Percentiles rank a stretch among this genome's conserved stretches.
phyloP scores from a whole-genome alignment of 2,113 vertebrate genomes.

The Oncorhynchus tshawytscha region DNA sequence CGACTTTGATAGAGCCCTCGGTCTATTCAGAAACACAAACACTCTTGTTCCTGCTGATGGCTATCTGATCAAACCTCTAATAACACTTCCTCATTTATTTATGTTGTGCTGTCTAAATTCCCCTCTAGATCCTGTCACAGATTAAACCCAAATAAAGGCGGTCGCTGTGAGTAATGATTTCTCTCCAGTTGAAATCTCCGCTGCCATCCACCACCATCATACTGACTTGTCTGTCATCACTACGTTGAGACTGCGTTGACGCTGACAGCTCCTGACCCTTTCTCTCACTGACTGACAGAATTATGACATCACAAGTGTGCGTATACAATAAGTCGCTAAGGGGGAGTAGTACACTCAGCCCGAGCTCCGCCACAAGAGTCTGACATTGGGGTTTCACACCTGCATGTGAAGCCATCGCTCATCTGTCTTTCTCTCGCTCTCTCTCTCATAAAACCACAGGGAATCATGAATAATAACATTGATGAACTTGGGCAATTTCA shows the following conservation, averaged over 20 bases:
- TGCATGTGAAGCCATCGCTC: constrained; percentile 18
- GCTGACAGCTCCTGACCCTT: constrained; percentile 23
- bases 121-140: constrained; percentile 1
- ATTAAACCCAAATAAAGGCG: not conserved
- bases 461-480: constrained; percentile 55
- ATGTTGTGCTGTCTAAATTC: constrained; percentile 1
- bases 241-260: not conserved
- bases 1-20: not conserved
- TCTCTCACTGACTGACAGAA: constrained; percentile 3
- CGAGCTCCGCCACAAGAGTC: not conserved
- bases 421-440: not conserved
- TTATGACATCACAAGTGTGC: constrained; percentile 26
- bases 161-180: constrained; percentile 1
- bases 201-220: not conserved
- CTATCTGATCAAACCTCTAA: not conserved
- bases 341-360: too few relatives aligned
- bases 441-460: not conserved
- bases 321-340: too few relatives aligned
- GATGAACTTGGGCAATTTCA: constrained; percentile 47
- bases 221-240: constrained; percentile 11
- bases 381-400: constrained; percentile 29
- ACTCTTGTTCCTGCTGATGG: not conserved
- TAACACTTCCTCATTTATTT: constrained; percentile 1
- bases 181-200: not conserved
- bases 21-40: not conserved